Evolutionary conservation across 2,888 invertebrate genomes (phyloP), one percentile per base, ranked within the genome.

Genomic region (Clostera curtula): DNA sequence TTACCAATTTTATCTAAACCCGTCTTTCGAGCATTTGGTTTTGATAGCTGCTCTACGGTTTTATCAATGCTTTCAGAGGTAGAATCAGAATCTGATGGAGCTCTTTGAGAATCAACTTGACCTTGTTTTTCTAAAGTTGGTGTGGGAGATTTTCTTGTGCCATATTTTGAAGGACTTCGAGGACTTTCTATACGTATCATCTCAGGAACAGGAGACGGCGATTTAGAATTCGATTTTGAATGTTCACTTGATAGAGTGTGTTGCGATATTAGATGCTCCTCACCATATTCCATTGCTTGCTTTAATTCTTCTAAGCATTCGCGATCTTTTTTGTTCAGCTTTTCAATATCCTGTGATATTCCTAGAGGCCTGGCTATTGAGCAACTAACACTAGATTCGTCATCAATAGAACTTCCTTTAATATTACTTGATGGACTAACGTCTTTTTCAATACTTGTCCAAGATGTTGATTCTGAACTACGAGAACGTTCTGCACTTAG

Each of bases 341-440:
- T 86, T 58, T 88, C 88, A 15, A 88, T 87, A 49, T 89, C 90
- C 65, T 91, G 92, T 2, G 93, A 93, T 44, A 93, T 90, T 0
- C 93, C 93, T 25, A 93, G 74, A 0, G 93, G 91, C 34, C 91
- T 84, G 0, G 93, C 92, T 48, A 93, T 92, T 0, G 93, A 92
- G 60, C 93, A 93, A 62, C 90, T 91, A 0, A 89, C 87, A 63
- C 91, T 91, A 0, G 91, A 91, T 58, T 91, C 91, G 37, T 91
- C 91, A 21, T 89, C 89, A 10, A 88, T 74, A 1, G 88, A 88
- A 50, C 87, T 88, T 21, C 89, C 89, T 63, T 90, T 90, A 34
- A 88, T 86, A 32, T 87, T 82, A 46, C 84, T 80, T 1, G 83
- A 85, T 5, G 90, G 89, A 50, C 89, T 90, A 1, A 80, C 74